Conservation (phyloP, 2,888 invertebrate genomes). For the Lasioglossum vierecki region DNA sequence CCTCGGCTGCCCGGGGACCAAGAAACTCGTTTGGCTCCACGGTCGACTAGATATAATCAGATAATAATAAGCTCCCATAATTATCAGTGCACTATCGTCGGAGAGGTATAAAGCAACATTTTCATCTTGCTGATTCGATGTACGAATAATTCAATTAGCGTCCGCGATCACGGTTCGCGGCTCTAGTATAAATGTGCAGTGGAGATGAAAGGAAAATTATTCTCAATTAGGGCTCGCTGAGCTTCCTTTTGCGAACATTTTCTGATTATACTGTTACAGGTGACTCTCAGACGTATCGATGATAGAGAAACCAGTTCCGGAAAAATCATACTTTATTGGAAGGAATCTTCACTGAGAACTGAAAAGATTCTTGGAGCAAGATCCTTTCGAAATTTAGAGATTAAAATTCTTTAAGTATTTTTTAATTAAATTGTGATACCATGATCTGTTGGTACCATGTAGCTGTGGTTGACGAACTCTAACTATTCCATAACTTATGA, state of each 20-base stretch:
- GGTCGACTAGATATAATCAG: constrained; percentile 8
- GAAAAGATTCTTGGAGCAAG: not conserved
- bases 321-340: not conserved
- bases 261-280: not conserved
- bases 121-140: constrained; percentile 4
- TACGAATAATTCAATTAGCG: not conserved
- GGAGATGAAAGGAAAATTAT: not conserved
- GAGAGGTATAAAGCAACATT: not conserved
- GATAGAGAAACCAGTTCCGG: not conserved
- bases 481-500: not conserved
- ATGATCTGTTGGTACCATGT: too few species aligned
- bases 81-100: not conserved
- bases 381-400: too few species aligned
- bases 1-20: not conserved
- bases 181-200: not conserved
- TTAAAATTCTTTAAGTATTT: not conserved
- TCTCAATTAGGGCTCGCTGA: not conserved
- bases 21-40: not conserved
- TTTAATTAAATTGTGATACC: not conserved
- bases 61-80: constrained; percentile 1
- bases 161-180: not conserved
- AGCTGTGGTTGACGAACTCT: not conserved
- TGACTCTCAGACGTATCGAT: not conserved
- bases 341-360: not conserved
- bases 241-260: not conserved